These are phyloP conservation scores for Grammatotria lemairii DNA, from an alignment of 2,113 vertebrate species.

Conservation along the genomic window DNA sequence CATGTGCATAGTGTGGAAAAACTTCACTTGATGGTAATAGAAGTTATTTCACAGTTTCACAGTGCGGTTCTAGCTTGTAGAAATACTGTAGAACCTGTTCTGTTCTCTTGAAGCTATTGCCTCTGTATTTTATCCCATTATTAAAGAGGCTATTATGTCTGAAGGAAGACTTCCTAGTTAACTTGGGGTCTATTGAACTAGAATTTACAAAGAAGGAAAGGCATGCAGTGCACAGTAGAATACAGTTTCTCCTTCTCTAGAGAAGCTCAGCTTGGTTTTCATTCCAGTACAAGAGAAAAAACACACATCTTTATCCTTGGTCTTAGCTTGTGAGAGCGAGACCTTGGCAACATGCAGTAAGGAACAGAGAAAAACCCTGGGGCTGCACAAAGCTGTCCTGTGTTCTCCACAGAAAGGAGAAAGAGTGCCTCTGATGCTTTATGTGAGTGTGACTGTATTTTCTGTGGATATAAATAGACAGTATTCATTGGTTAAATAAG, in stretches of 20 bases:
- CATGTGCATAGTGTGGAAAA: background rate
- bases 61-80: background rate
- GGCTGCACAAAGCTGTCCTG: slow-evolving; percentile 50
- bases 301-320: slow-evolving; percentile 19
- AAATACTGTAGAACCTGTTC: background rate
- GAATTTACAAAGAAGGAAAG: background rate
- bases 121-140: background rate
- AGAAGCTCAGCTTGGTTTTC: background rate
- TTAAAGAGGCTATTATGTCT: background rate
- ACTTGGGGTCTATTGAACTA: background rate
- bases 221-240: background rate
- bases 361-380: slow-evolving; percentile 18
- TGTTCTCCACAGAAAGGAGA: slow-evolving; percentile 43
- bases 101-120: background rate
- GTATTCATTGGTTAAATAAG: slow-evolving; percentile 45
- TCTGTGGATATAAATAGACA: slow-evolving; percentile 55
- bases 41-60: background rate
- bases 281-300: background rate
- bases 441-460: slow-evolving; percentile 29
- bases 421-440: slow-evolving; percentile 16
- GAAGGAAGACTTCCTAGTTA: background rate
- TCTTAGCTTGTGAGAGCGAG: slow-evolving; percentile 13
- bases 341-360: background rate
- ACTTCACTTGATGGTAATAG: background rate
- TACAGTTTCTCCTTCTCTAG: background rate